phyloP scores from a whole-genome alignment of 2,113 vertebrate species.

The Scartelaos histophorus region DNA sequence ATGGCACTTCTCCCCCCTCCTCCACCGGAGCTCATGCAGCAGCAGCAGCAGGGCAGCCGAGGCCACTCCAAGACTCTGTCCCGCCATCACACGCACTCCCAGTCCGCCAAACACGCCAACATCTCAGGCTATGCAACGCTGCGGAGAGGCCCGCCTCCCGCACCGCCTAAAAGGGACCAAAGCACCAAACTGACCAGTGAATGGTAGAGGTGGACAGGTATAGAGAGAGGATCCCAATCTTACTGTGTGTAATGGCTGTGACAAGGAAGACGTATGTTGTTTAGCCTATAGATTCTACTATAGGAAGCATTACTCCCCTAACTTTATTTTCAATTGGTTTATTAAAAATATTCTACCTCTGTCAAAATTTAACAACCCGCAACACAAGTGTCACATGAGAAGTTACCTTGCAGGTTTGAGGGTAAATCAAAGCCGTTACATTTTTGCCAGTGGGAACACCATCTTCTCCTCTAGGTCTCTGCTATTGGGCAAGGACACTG shows the following conservation, averaged over 20 bases:
- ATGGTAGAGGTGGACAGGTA: slow-evolving; percentile 80
- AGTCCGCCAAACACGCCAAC: slow-evolving; percentile 82
- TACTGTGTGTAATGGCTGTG: slow-evolving; percentile 1
- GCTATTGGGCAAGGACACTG: slow-evolving; percentile 24
- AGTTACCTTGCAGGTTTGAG: background rate
- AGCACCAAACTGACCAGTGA: slow-evolving; percentile 96
- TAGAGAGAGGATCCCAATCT: slow-evolving; percentile 8
- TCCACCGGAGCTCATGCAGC: slow-evolving; percentile 88
- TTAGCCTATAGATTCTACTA: slow-evolving; percentile 11
- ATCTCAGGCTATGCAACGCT: slow-evolving; percentile 98
- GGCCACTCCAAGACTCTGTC: slow-evolving; percentile 69
- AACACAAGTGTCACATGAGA: slow-evolving; percentile 3
- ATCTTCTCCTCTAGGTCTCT: slow-evolving; percentile 1
- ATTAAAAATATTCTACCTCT: slow-evolving; percentile 7
- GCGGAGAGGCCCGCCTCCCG: slow-evolving; percentile 90
- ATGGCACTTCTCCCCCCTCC: slow-evolving; percentile 92
- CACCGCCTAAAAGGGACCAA: slow-evolving; percentile 96
- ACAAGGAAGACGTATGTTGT: background rate
- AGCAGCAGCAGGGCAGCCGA: slow-evolving; percentile 68
- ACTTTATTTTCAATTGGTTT: slow-evolving; percentile 7
- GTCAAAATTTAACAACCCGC: background rate
- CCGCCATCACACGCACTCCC: slow-evolving; percentile 66
- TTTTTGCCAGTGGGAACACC: background rate
- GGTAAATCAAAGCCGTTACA: background rate
- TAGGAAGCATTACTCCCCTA: slow-evolving; percentile 2